Conservation (phyloP, 1,140 invertebrate genomes). For the Schlechtendalia chinensis region DNA sequence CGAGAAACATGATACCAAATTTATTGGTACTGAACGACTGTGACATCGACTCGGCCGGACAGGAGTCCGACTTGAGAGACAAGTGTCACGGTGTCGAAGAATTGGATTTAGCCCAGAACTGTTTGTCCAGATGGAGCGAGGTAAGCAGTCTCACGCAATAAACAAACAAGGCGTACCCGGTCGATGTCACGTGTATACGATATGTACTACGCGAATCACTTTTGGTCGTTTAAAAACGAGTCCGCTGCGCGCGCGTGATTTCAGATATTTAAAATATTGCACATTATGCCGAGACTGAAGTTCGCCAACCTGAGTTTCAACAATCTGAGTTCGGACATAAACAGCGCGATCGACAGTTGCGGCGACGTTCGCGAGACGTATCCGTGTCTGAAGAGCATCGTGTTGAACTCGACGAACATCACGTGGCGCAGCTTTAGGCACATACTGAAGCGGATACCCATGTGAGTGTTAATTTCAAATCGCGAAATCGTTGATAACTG, state of each 20-base stretch:
- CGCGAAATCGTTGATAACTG: background rate
- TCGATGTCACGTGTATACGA: too few relatives aligned
- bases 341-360: slow-evolving; percentile 11
- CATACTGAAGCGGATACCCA: slow-evolving; percentile 71
- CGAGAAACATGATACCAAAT: slow-evolving; percentile 73
- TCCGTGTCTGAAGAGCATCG: slow-evolving; percentile 56
- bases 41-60: slow-evolving; percentile 82
- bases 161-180: too few relatives aligned
- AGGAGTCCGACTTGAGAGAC: slow-evolving; percentile 70
- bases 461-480: slow-evolving; percentile 55
- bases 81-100: slow-evolving; percentile 84
- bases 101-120: slow-evolving; percentile 87
- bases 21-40: slow-evolving; percentile 86
- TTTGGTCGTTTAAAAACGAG: too few relatives aligned
- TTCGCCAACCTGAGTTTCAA: slow-evolving; percentile 92
- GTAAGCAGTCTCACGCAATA: too few relatives aligned
- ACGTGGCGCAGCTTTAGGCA: slow-evolving; percentile 79
- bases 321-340: slow-evolving; percentile 63
- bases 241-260: slow-evolving; percentile 50
- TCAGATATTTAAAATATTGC: slow-evolving; percentile 78
- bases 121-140: slow-evolving; percentile 79
- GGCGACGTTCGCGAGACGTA: slow-evolving; percentile 51
- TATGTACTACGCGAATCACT: too few relatives aligned
- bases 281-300: slow-evolving; percentile 80
- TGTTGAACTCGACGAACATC: slow-evolving; percentile 81